Evolutionary conservation across 2,113 vertebrate genomes (phyloP), one percentile per base, ranked within the genome.

Genomic region (Mugil cephalus): DNA sequence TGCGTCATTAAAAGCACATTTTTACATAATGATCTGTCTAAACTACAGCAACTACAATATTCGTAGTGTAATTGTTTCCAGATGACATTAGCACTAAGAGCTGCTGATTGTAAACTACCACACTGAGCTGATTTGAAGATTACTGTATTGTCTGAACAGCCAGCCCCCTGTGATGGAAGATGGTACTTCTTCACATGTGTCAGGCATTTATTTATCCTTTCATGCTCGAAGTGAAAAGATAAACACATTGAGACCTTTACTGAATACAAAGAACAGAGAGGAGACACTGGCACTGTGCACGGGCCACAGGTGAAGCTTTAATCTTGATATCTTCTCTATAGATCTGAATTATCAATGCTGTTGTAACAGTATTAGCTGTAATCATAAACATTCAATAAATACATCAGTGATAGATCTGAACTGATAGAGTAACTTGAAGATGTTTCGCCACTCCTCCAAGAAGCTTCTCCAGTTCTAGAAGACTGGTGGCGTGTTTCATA

Each of bases 111-210:
- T 11, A 24, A 30, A 12, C n/a, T 36, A 51, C 6, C 19, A 36
- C 21, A 42, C 0, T 66, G 36, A 36, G 13, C 8, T 73, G 69
- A 54, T 54, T 63, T 45, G 50, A 39, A 52, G 30, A 75, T 52
- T 21, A 60, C 7, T 11, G 17, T 14, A 12, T 61, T 66, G 36
- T 52, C 8, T 61, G n/a, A 52, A 4, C 5, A 42, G 6, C 19
- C 46, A 39, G 54, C 42, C n/a, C 7, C 10, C 5, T 24, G 18
- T n/a, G 18, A 63, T 48, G 39, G 8, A 24, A 21, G 6, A 48
- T 48, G 12, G 19, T 10, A 30, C 34, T 10, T 43, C 50, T 11
- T 13, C 19, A 18, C 4, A 8, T 35, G 7, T 7, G 7, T 43
- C 24, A 9, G 19, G 14, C 24, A 45, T 45, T 46, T 30, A 36